phyloP scores from a whole-genome alignment of 1,140 invertebrate genomes.

The Pararge aegeria region DNA sequence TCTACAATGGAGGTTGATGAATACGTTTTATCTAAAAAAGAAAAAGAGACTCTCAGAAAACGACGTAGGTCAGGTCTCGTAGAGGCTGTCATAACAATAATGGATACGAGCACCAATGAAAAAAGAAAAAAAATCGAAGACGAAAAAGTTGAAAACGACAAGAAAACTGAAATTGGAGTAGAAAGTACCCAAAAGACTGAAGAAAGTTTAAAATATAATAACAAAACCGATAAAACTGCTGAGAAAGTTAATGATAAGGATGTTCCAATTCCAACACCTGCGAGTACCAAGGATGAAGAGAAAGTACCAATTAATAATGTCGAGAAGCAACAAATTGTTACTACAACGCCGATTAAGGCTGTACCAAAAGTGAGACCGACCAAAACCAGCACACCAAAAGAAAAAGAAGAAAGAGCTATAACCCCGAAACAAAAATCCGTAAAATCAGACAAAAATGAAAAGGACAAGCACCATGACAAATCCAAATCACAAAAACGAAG shows the following conservation, averaged over 20 bases:
- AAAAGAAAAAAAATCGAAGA: slow-evolving; percentile 44
- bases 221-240: slow-evolving; percentile 18
- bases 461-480: slow-evolving; percentile 39
- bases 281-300: slow-evolving; percentile 11
- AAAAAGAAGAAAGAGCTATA: slow-evolving; percentile 32
- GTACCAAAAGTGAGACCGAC: slow-evolving; percentile 37
- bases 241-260: slow-evolving; percentile 3
- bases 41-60: slow-evolving; percentile 45
- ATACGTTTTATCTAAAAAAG: slow-evolving; percentile 11
- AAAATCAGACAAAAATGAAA: slow-evolving; percentile 39
- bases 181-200: slow-evolving; percentile 19
- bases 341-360: slow-evolving; percentile 41
- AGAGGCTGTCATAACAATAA: slow-evolving; percentile 55
- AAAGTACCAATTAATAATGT: slow-evolving; percentile 1
- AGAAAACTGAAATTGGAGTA: not conserved
- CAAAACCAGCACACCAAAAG: slow-evolving; percentile 34
- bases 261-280: not conserved
- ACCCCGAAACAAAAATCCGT: slow-evolving; percentile 31
- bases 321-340: slow-evolving; percentile 1
- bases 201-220: not conserved
- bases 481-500: slow-evolving; percentile 39
- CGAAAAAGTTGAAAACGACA: slow-evolving; percentile 16
- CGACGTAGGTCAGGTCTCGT: slow-evolving; percentile 56
- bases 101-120: slow-evolving; percentile 38
- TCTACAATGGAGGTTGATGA: slow-evolving; percentile 39